These are phyloP conservation scores for Drosophila suzukii DNA, from an alignment of 1,140 invertebrate genomes.

Conservation along the genomic window DNA sequence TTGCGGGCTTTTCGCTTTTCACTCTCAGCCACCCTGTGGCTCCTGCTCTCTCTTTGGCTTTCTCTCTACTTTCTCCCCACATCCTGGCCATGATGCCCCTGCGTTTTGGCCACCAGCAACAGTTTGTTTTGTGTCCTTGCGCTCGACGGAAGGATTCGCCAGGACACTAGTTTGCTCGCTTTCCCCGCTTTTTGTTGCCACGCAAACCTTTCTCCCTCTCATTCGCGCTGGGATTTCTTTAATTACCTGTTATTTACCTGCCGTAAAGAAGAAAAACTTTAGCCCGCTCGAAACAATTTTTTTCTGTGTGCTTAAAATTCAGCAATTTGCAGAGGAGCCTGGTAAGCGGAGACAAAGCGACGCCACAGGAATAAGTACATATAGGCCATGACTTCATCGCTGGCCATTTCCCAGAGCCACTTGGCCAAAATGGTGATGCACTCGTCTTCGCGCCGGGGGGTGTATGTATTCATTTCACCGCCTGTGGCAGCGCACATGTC, in stretches of 20 bases:
- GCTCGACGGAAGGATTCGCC: constrained; percentile 57
- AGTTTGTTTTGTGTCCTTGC: constrained; percentile 75
- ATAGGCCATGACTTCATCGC: constrained; percentile 39
- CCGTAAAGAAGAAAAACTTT: constrained; percentile 9
- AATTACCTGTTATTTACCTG: constrained; percentile 8
- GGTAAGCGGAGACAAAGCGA: constrained; percentile 35
- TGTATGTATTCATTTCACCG: constrained; percentile 29
- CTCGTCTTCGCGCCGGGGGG: constrained; percentile 9
- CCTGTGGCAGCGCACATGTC: constrained; percentile 33
- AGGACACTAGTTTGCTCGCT: constrained; percentile 28
- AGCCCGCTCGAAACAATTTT: constrained; percentile 1
- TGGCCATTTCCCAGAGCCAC: constrained; percentile 11
- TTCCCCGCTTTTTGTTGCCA: constrained; percentile 14
- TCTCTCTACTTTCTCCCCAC: constrained; percentile 12
- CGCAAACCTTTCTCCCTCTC: constrained; percentile 19
- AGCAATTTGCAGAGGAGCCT: constrained; percentile 19
- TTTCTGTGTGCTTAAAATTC: neutral
- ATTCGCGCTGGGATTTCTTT: neutral
- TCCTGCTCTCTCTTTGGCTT: neutral
- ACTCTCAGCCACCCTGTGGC: constrained; percentile 3
- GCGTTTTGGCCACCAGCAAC: constrained; percentile 52
- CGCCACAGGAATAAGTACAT: constrained; percentile 21
- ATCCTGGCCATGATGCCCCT: constrained; percentile 26
- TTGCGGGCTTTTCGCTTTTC: constrained; percentile 25
- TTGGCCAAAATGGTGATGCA: constrained; percentile 36